phyloP scores from a whole-genome alignment of 92 coral and sea anemone species.

The Montipora capitata region DNA sequence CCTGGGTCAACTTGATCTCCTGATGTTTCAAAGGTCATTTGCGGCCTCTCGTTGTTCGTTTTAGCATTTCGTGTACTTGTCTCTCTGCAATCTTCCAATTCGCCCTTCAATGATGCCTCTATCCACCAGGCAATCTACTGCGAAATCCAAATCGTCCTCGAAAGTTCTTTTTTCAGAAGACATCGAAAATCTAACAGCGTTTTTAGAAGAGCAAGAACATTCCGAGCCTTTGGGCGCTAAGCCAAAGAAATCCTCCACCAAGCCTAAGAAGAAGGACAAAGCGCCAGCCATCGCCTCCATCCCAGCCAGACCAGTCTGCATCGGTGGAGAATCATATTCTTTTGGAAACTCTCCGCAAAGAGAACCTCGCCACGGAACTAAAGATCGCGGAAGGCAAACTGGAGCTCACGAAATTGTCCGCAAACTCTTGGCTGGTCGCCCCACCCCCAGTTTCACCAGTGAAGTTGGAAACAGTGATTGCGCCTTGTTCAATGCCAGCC shows the following conservation, averaged over 20 bases:
- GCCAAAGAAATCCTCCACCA: constrained; percentile 7
- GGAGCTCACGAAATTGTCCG: neutral
- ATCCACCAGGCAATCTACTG: neutral
- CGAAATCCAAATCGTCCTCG: neutral
- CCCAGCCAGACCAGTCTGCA: constrained; percentile 14
- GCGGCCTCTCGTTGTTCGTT: neutral
- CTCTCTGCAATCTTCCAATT: neutral
- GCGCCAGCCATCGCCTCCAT: neutral
- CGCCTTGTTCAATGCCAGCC: neutral
- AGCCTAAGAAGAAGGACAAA: neutral
- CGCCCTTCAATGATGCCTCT: neutral
- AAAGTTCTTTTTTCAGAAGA: neutral
- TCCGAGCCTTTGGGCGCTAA: constrained; percentile 1
- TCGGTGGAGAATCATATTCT: neutral
- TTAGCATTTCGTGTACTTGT: neutral
- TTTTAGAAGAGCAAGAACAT: constrained; percentile 3
- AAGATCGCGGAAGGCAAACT: neutral
- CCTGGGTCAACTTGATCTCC: neutral
- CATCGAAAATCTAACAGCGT: neutral
- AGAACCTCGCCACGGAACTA: neutral
- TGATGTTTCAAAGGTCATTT: neutral
- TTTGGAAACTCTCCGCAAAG: neutral
- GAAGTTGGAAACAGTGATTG: neutral
- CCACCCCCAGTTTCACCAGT: constrained; percentile 1
- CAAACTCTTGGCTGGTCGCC: neutral